Conservation (phyloP, 2,888 invertebrate species). For the Apamea anceps region DNA sequence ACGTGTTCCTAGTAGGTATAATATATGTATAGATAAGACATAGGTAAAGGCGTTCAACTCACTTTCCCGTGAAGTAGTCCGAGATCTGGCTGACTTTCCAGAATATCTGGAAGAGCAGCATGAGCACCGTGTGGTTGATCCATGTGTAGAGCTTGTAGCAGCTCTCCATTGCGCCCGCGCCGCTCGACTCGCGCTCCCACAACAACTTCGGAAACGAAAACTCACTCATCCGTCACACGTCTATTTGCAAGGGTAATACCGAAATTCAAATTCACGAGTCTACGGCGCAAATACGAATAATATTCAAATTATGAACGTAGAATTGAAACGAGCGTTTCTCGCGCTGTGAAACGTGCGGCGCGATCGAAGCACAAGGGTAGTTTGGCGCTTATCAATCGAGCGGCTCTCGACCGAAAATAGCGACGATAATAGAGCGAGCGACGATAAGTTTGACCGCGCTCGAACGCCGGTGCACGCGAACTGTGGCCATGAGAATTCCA, state of each 20-base stretch:
- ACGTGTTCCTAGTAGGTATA: constrained; percentile 3
- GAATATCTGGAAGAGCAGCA: constrained; percentile 87
- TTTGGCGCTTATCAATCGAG: constrained; percentile 76
- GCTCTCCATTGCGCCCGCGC: constrained; percentile 85
- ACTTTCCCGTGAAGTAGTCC: constrained; percentile 87
- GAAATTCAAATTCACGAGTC: constrained; percentile 54
- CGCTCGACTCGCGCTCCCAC: constrained; percentile 80
- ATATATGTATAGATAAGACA: constrained; percentile 4
- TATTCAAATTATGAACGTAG: constrained; percentile 50
- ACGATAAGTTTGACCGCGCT: constrained; percentile 80
- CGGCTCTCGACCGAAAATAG: constrained; percentile 80
- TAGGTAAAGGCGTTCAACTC: constrained; percentile 71
- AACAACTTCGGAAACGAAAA: constrained; percentile 82
- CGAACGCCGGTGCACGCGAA: constrained; percentile 84
- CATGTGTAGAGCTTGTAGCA: constrained; percentile 87
- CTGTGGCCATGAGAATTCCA: constrained; percentile 81
- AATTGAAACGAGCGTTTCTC: constrained; percentile 40
- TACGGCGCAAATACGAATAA: constrained; percentile 36
- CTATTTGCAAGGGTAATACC: constrained; percentile 75
- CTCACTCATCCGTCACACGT: constrained; percentile 86
- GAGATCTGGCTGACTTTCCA: constrained; percentile 89
- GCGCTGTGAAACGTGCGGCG: constrained; percentile 69
- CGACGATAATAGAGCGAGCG: constrained; percentile 69
- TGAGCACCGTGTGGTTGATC: constrained; percentile 86
- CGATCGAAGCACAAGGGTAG: constrained; percentile 73